phyloP scores from a whole-genome alignment of 2,888 invertebrate genomes.

The Euzetes globulus region DNA sequence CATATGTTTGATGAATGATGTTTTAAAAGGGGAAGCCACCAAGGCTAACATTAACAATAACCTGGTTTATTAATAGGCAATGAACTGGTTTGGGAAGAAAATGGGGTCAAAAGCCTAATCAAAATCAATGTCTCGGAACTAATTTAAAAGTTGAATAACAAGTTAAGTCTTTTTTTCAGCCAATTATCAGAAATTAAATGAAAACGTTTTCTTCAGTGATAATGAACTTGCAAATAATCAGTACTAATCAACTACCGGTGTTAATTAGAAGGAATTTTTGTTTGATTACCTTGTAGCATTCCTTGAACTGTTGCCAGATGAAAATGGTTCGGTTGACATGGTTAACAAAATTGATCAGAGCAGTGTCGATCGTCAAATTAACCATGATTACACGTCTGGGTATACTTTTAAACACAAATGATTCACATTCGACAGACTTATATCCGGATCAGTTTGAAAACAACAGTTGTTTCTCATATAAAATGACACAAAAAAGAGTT shows the following conservation, averaged over 20 bases:
- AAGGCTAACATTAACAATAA: background rate
- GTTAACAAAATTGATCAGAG: constrained; percentile 9
- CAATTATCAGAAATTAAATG: too few species aligned
- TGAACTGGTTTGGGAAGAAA: background rate
- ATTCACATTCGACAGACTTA: too few species aligned
- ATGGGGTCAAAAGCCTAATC: background rate
- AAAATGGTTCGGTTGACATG: background rate
- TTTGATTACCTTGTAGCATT: constrained; percentile 24
- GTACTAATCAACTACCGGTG: too few species aligned
- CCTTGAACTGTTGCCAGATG: constrained; percentile 21
- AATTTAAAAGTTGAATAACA: background rate
- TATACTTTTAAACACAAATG: too few species aligned
- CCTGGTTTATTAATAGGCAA: background rate
- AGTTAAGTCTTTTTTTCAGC: background rate
- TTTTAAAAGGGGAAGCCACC: too few species aligned
- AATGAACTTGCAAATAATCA: too few species aligned
- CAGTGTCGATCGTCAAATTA: background rate
- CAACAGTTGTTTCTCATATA: background rate
- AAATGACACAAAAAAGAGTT: background rate
- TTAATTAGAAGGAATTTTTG: too few species aligned
- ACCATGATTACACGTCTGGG: too few species aligned
- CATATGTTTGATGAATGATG: too few species aligned
- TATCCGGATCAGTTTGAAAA: background rate
- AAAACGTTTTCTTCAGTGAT: too few species aligned
- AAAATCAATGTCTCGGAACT: background rate